Evolutionary conservation across 2,113 vertebrate species (phyloP).

Genomic region (Elephantulus edwardii): DNA sequence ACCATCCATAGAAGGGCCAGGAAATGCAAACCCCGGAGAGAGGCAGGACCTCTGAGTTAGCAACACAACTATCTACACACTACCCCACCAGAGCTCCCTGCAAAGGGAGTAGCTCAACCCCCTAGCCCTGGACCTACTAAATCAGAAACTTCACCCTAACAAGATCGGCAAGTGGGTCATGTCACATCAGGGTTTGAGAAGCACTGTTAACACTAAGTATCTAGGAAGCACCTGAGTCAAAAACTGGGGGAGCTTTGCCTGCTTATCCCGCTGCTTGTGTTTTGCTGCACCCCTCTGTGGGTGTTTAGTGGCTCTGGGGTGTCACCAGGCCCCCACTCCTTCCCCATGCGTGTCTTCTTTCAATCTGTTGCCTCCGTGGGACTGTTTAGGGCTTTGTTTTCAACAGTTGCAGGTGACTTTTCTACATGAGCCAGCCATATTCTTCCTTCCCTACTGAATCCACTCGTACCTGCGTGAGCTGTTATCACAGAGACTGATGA

Average conservation of each 20-base stretch:
- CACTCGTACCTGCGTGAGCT: background rate
- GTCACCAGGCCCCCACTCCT: background rate
- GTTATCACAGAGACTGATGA: slow-evolving; percentile 44
- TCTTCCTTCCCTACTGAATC: background rate
- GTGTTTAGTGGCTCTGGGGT: background rate
- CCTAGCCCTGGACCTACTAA: background rate
- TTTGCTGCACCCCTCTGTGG: background rate
- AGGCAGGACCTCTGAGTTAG: too few relatives aligned
- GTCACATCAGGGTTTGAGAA: background rate
- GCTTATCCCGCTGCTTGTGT: background rate
- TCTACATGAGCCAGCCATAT: rapidly evolving
- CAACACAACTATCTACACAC: too few relatives aligned
- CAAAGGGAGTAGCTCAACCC: background rate
- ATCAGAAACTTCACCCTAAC: slow-evolving; percentile 23
- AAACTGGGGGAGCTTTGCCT: background rate
- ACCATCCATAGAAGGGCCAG: too few relatives aligned
- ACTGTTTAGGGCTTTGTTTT: background rate
- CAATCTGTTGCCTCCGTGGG: background rate
- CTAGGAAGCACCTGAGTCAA: background rate
- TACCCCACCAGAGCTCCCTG: too few relatives aligned
- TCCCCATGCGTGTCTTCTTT: background rate
- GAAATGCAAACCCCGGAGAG: too few relatives aligned
- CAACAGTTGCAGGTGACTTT: background rate
- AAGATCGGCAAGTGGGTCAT: background rate
- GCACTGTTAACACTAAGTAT: background rate